A percentile compares a stretch with the other conserved stretches of the same genome.
Evolutionary conservation across 2,888 invertebrate genomes (phyloP).

Genomic region (Stictocephala bisonia): DNA sequence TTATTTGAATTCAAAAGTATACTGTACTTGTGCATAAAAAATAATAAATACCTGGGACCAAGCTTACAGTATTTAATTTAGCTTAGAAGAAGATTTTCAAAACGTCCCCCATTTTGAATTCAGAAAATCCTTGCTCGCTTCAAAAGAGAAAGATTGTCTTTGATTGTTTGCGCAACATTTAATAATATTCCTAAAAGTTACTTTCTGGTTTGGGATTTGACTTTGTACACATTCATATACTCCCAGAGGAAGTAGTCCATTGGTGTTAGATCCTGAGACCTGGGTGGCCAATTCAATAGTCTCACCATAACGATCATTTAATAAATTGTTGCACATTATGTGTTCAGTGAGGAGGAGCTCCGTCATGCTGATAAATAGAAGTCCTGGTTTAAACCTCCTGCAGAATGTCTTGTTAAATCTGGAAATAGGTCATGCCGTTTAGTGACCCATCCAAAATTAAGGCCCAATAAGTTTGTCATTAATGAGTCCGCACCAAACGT

Average conservation of each 20-base stretch:
- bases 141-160: background rate
- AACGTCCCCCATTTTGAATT: background rate
- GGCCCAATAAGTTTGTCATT: constrained; percentile 3
- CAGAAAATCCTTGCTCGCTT: background rate
- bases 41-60: too few species aligned
- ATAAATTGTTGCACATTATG: background rate
- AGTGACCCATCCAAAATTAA: background rate
- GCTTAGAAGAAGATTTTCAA: background rate
- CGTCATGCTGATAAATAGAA: constrained; percentile 9
- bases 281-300: constrained; percentile 1
- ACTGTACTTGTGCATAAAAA: too few species aligned
- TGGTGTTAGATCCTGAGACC: background rate
- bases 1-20: too few species aligned
- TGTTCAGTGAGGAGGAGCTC: constrained; percentile 2
- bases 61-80: too few species aligned
- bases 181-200: background rate
- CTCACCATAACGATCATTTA: background rate
- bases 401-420: background rate
- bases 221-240: constrained; percentile 2
- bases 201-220: background rate
- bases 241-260: constrained; percentile 12
- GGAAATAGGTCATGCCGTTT: background rate
- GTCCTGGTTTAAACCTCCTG: background rate
- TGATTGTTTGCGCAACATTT: background rate
- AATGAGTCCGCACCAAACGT: constrained; percentile 36